These are phyloP conservation scores for Notodonta dromedarius DNA, from an alignment of 2,888 invertebrate genomes.

Conservation along the genomic window DNA sequence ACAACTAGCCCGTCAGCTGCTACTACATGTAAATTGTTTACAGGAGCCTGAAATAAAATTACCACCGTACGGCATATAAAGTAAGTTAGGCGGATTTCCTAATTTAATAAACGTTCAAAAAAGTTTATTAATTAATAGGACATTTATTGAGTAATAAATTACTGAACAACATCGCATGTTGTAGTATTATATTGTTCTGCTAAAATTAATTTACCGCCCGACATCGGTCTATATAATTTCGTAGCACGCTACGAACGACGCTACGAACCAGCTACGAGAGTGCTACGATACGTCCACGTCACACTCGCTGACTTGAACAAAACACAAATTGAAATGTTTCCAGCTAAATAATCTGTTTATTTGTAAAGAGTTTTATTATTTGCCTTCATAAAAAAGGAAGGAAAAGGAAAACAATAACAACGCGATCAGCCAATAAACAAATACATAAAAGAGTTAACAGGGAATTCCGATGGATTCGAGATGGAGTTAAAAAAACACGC, in stretches of 20 bases:
- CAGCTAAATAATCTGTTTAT: constrained; percentile 5
- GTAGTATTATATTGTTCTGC: neutral
- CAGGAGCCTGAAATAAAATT: too few relatives aligned
- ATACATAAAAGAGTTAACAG: constrained; percentile 51
- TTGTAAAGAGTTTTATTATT: constrained; percentile 22
- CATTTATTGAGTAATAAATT: constrained; percentile 1
- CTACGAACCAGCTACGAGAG: constrained; percentile 23
- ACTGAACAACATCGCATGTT: neutral
- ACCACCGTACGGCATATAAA: too few relatives aligned
- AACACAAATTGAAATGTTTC: constrained; percentile 5
- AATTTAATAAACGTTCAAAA: neutral
- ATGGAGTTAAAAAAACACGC: constrained; percentile 66
- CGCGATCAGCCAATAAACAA: constrained; percentile 41
- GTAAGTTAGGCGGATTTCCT: too few relatives aligned
- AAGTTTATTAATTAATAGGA: neutral
- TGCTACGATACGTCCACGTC: constrained; percentile 29
- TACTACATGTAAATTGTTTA: too few relatives aligned
- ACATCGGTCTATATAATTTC: constrained; percentile 31
- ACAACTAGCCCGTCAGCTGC: too few relatives aligned
- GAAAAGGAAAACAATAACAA: constrained; percentile 31
- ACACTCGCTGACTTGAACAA: constrained; percentile 9
- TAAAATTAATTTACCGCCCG: constrained; percentile 4
- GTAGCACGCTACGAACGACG: constrained; percentile 19
- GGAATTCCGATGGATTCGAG: constrained; percentile 54
- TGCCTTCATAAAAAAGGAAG: constrained; percentile 18